Conservation (phyloP, 2,888 invertebrate genomes). For the Herminia tarsipennalis region DNA sequence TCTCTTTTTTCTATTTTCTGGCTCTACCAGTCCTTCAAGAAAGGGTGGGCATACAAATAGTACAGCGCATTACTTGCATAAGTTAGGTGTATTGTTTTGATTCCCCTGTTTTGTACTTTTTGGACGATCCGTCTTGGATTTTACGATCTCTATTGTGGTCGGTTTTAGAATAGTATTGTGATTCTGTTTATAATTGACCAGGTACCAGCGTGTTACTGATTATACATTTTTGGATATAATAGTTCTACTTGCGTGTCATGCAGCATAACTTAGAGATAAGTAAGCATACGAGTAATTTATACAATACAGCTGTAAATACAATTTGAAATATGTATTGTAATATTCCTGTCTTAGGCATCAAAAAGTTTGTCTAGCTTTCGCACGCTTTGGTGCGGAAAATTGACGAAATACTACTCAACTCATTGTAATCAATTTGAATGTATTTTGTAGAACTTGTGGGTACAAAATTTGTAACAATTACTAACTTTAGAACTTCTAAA, state of each 20-base stretch:
- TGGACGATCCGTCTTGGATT: constrained; percentile 38
- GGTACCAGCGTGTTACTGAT: constrained; percentile 28
- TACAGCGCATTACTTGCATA: constrained; percentile 50
- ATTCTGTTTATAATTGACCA: constrained; percentile 28
- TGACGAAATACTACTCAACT: too few relatives aligned
- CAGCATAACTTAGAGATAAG: neutral
- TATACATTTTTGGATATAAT: neutral
- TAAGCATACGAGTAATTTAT: too few relatives aligned
- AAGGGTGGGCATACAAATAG: constrained; percentile 58
- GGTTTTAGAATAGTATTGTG: constrained; percentile 24
- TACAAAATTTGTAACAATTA: too few relatives aligned
- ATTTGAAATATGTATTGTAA: too few relatives aligned
- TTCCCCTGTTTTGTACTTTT: constrained; percentile 40
- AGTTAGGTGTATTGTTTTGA: constrained; percentile 49
- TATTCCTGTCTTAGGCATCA: too few relatives aligned
- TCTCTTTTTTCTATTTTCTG: constrained; percentile 50
- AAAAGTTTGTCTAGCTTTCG: too few relatives aligned
- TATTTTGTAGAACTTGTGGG: too few relatives aligned
- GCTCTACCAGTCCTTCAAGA: constrained; percentile 49
- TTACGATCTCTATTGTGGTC: constrained; percentile 33
- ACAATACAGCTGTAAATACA: too few relatives aligned
- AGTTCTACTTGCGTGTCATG: constrained; percentile 2
- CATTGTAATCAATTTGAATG: too few relatives aligned
- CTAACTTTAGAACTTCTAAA: too few relatives aligned
- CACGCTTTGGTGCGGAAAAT: too few relatives aligned